Percentiles rank a stretch among this genome's conserved stretches.
Evolutionary conservation across 1,140 invertebrate species (phyloP).

Genomic region (Globodera rostochiensis): DNA sequence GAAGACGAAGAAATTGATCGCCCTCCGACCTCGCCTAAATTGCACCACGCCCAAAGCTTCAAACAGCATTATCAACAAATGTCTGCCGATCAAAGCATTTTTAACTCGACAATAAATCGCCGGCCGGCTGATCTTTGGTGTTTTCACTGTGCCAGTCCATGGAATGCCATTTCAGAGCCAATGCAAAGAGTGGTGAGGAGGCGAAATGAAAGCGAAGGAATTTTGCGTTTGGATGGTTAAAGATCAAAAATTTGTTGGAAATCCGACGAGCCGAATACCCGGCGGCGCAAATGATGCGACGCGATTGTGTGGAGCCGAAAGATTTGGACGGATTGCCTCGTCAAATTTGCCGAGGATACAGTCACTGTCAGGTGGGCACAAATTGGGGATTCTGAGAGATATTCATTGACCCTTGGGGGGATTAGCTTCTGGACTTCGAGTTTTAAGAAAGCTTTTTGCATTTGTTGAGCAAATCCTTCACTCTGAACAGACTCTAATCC

Average conservation of each 20-base stretch:
- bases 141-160: slow-evolving; percentile 27
- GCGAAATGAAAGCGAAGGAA: neutral
- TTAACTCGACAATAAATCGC: neutral
- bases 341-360: slow-evolving; percentile 17
- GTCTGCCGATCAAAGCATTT: neutral
- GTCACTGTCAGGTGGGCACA: slow-evolving; percentile 21
- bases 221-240: neutral
- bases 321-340: slow-evolving; percentile 20
- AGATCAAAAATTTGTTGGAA: slow-evolving; percentile 26
- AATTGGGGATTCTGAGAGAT: neutral
- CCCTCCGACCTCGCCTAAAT: neutral
- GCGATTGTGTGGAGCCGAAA: slow-evolving; percentile 14
- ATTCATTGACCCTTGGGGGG: no score
- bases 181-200: slow-evolving; percentile 28
- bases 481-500: neutral
- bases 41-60: neutral
- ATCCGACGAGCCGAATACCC: slow-evolving; percentile 19
- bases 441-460: no score
- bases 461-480: neutral
- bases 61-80: neutral
- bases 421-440: no score
- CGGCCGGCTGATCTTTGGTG: slow-evolving; percentile 1
- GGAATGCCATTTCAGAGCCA: slow-evolving; percentile 26
- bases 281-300: neutral
- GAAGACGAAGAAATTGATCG: neutral